Evolutionary conservation across 2,888 invertebrate genomes (phyloP).

Genomic region (Linnaemya vulpina): DNA sequence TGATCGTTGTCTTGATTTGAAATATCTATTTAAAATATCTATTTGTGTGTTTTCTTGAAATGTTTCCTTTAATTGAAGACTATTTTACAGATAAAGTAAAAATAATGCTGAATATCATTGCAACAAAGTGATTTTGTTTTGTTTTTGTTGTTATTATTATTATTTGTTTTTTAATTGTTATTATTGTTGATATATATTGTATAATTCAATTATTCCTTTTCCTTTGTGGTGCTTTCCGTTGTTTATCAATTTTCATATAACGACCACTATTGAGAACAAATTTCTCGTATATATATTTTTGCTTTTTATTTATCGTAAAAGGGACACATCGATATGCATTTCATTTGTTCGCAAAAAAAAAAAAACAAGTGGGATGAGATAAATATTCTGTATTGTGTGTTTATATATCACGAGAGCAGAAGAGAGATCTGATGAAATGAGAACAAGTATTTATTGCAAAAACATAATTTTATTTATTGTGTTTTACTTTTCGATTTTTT

Average conservation of each 20-base stretch:
- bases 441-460: constrained; percentile 45
- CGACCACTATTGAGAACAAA: constrained; percentile 33
- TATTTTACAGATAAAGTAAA: background rate
- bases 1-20: constrained; percentile 68
- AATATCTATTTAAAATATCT: constrained; percentile 15
- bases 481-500: constrained; percentile 29
- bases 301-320: constrained; percentile 22
- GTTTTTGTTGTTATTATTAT: constrained; percentile 4
- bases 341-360: constrained; percentile 8
- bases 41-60: background rate
- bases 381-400: background rate
- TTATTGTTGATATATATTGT: constrained; percentile 6
- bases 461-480: constrained; percentile 42
- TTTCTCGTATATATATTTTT: constrained; percentile 9
- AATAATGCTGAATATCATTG: constrained; percentile 38
- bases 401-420: background rate
- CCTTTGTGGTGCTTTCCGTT: constrained; percentile 24
- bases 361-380: constrained; percentile 9
- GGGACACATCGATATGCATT: constrained; percentile 50
- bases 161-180: background rate
- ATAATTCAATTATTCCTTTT: constrained; percentile 15
- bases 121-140: constrained; percentile 1
- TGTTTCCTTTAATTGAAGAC: constrained; percentile 25
- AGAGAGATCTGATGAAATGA: constrained; percentile 1
- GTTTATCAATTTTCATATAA: constrained; percentile 47